Evolutionary conservation across 2,113 vertebrate genomes (phyloP).

Genomic region (Todiramphus chloris): DNA sequence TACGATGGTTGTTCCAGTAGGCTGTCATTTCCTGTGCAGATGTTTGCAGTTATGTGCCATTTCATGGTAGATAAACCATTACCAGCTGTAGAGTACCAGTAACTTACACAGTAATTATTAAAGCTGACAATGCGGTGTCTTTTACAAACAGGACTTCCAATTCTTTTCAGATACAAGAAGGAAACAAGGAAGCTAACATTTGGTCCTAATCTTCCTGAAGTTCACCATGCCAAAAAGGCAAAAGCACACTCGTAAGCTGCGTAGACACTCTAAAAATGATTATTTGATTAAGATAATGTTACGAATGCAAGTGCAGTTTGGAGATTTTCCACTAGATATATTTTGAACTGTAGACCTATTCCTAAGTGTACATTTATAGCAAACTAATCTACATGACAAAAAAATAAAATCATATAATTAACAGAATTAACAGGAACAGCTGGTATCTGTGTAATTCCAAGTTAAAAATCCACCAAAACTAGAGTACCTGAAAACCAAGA

Average conservation of each 20-base stretch:
- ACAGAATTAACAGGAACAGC: background rate
- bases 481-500: background rate
- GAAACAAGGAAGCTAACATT: background rate
- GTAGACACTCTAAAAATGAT: background rate
- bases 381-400: background rate
- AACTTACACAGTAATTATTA: constrained; percentile 13
- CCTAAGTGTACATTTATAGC: background rate
- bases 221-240: background rate
- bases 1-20: constrained; percentile 31
- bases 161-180: background rate
- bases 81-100: constrained; percentile 10
- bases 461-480: background rate
- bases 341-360: too few species aligned
- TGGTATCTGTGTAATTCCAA: background rate
- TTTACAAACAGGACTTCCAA: constrained; percentile 23
- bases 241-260: background rate
- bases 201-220: background rate
- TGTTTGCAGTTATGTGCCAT: constrained; percentile 39
- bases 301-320: background rate
- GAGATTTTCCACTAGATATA: background rate
- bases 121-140: constrained; percentile 17
- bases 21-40: constrained; percentile 71
- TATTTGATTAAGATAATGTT: background rate
- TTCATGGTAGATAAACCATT: constrained; percentile 57
- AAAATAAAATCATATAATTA: background rate